Evolutionary conservation across 2,113 vertebrate species (phyloP).

Genomic region (Cyprinodon variegatus): DNA sequence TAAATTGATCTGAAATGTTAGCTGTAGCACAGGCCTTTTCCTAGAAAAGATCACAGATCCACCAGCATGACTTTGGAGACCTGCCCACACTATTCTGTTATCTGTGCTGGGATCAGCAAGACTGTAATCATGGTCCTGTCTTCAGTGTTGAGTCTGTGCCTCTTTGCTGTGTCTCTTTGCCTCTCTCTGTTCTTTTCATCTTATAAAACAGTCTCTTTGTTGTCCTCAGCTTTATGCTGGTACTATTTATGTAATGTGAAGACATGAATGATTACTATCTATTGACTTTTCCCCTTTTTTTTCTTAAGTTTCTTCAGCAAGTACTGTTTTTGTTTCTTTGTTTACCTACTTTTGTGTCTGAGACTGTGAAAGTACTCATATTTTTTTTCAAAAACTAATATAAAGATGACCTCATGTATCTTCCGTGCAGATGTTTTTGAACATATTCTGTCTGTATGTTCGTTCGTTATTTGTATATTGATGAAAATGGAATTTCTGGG

Average conservation of each 20-base stretch:
- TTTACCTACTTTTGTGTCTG: slow-evolving; percentile 47
- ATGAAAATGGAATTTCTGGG: slow-evolving; percentile 45
- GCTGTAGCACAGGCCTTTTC: slow-evolving; percentile 47
- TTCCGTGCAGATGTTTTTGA: slow-evolving; percentile 48
- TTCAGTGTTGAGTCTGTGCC: slow-evolving; percentile 74
- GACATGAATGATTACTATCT: slow-evolving; percentile 68
- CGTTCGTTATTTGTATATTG: slow-evolving; percentile 47
- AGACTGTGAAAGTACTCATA: slow-evolving; percentile 27
- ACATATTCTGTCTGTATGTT: slow-evolving; percentile 43
- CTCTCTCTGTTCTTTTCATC: slow-evolving; percentile 63
- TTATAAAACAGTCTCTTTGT: slow-evolving; percentile 49
- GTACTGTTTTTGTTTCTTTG: slow-evolving; percentile 58
- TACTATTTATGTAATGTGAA: slow-evolving; percentile 70
- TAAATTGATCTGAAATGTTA: slow-evolving; percentile 37
- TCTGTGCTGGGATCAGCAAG: slow-evolving; percentile 66
- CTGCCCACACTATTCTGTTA: slow-evolving; percentile 47
- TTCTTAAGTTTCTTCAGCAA: slow-evolving; percentile 50
- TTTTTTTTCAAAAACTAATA: slow-evolving; percentile 39
- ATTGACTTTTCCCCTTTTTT: slow-evolving; percentile 38
- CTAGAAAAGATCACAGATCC: slow-evolving; percentile 54
- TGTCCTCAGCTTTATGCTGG: slow-evolving; percentile 59
- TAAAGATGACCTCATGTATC: slow-evolving; percentile 49
- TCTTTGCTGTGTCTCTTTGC: slow-evolving; percentile 71
- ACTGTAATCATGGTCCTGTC: slow-evolving; percentile 57
- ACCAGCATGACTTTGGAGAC: slow-evolving; percentile 71